A percentile compares a stretch with the other conserved stretches of the same genome.
Evolutionary conservation across 2,113 vertebrate species (phyloP).

Genomic region (Plotosus lineatus): DNA sequence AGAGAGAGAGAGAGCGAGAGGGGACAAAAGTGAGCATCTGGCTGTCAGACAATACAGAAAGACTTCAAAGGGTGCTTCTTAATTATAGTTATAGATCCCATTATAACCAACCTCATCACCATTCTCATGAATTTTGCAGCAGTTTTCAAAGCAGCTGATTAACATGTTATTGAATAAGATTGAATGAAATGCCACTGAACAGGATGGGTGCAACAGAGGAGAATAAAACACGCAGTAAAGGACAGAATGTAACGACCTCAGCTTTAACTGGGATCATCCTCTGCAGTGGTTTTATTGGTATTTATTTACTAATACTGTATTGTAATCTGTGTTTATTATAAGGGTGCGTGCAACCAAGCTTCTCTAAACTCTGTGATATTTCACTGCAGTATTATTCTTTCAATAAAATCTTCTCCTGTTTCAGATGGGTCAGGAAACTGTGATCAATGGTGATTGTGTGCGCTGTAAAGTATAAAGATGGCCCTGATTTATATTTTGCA

Average conservation of each 20-base stretch:
- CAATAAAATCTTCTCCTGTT: neutral
- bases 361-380: neutral
- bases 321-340: neutral
- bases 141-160: constrained; percentile 49
- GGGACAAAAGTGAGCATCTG: neutral
- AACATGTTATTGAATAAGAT: constrained; percentile 40
- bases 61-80: constrained; percentile 49
- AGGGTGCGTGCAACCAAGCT: neutral
- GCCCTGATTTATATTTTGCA: neutral
- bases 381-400: neutral
- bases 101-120: constrained; percentile 43
- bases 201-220: constrained; percentile 20
- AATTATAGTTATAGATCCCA: constrained; percentile 43
- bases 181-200: constrained; percentile 40
- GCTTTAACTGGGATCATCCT: neutral
- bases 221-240: constrained; percentile 4
- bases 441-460: neutral
- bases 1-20: neutral
- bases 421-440: neutral
- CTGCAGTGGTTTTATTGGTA: neutral
- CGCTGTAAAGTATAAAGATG: neutral
- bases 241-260: neutral
- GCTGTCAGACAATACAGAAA: constrained; percentile 24
- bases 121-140: constrained; percentile 51
- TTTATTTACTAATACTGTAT: neutral